These are phyloP conservation scores for Autographa gamma DNA, from an alignment of 2,888 invertebrate genomes.

Conservation along the genomic window DNA sequence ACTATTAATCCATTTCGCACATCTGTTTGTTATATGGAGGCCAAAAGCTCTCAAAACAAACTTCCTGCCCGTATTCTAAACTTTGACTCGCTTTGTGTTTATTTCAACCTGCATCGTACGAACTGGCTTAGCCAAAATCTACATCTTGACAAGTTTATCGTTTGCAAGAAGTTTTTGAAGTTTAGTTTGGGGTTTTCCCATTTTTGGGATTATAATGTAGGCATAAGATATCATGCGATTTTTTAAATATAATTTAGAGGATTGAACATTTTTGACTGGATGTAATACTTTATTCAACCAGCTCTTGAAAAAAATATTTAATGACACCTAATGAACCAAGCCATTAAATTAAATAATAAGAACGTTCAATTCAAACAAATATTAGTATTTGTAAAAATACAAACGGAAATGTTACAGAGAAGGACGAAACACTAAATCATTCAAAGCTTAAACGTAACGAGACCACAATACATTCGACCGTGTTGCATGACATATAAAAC, in stretches of 20 bases:
- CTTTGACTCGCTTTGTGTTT: constrained; percentile 19
- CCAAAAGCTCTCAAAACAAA: constrained; percentile 9
- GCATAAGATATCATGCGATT: no score
- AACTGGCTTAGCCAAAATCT: constrained; percentile 12
- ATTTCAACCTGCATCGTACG: constrained; percentile 2
- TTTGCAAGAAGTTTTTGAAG: background rate
- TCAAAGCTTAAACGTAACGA: background rate
- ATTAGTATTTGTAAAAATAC: no score
- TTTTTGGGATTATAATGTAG: no score
- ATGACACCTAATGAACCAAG: no score
- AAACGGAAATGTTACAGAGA: background rate
- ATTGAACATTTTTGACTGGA: no score
- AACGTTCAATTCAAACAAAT: no score
- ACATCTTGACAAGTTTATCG: constrained; percentile 9
- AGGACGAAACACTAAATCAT: background rate
- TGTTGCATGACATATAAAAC: constrained; percentile 20
- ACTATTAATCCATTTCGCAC: background rate
- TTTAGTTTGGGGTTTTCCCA: no score
- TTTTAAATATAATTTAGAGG: no score
- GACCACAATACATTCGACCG: background rate
- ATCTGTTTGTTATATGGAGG: background rate
- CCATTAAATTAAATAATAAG: no score
- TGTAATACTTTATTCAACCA: no score
- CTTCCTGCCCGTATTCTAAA: background rate
- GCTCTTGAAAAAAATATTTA: no score